Evolutionary conservation across 1,140 invertebrate species (phyloP).

Genomic region (Macrobrachium nipponense): DNA sequence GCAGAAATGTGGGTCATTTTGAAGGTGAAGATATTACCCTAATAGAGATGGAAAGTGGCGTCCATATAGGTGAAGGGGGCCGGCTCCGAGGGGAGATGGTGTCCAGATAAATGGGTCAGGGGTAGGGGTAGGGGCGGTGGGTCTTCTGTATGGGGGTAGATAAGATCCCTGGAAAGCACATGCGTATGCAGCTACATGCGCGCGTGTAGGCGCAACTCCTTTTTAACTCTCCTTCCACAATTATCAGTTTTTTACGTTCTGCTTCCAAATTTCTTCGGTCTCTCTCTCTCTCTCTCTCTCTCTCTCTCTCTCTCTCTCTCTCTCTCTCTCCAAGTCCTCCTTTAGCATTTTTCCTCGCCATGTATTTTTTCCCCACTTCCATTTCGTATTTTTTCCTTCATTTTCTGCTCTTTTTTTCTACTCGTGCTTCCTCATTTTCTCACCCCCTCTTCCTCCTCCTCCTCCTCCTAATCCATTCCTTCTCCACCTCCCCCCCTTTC

Average conservation of each 20-base stretch:
- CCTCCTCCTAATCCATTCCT: background rate
- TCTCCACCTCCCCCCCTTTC: background rate
- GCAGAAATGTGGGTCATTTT: background rate
- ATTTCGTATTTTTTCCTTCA: constrained; percentile 4
- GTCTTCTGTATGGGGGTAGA: background rate
- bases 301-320: constrained; percentile 2
- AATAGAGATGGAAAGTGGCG: too few species aligned
- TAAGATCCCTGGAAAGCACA: background rate
- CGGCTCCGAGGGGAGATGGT: background rate
- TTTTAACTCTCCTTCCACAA: background rate
- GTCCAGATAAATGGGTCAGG: constrained; percentile 6
- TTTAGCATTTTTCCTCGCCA: constrained; percentile 8
- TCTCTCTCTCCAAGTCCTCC: background rate
- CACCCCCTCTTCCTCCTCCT: background rate
- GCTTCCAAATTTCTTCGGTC: too few species aligned
- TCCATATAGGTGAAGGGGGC: too few species aligned
- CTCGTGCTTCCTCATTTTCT: background rate
- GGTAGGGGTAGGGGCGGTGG: background rate
- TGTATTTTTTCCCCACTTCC: constrained; percentile 35
- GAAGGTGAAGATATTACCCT: background rate
- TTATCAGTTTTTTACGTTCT: too few species aligned
- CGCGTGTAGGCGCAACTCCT: background rate
- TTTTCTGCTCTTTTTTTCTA: background rate
- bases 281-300: constrained; percentile 1
- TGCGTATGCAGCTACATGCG: background rate